Evolutionary conservation across 2,797 vertebrate species (phyloP).

Genomic region (Anableps anableps): DNA sequence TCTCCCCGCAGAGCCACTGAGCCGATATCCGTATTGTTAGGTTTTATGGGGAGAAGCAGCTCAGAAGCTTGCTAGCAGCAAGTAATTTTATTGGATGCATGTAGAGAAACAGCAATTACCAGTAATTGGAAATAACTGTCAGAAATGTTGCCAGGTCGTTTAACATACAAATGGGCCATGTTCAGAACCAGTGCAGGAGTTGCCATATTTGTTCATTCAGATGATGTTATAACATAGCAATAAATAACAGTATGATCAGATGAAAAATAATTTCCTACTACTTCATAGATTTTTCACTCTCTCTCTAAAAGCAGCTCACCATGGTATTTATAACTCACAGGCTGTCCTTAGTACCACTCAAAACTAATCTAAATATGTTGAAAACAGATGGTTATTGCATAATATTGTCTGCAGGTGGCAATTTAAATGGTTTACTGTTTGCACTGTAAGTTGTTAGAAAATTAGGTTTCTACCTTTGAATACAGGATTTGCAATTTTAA

Average conservation of each 20-base stretch:
- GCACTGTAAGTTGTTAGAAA: neutral
- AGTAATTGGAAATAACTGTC: conserved; percentile 38
- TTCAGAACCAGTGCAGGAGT: conserved; percentile 8
- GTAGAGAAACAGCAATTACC: conserved; percentile 38
- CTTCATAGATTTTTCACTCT: neutral
- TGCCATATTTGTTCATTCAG: conserved; percentile 17
- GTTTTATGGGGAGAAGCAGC: conserved; percentile 34
- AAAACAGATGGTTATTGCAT: neutral
- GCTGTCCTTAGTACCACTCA: neutral
- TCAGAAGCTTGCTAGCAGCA: conserved; percentile 18
- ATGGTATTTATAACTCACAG: neutral
- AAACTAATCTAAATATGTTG: neutral
- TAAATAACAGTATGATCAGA: neutral
- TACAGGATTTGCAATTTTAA: neutral
- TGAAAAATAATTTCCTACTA: neutral
- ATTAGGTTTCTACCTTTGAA: neutral
- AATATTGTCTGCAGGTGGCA: neutral
- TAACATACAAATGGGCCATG: neutral
- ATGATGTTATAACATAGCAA: conserved; percentile 4
- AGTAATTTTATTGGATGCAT: conserved; percentile 45
- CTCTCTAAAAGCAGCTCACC: neutral
- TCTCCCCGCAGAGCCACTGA: conserved; percentile 35
- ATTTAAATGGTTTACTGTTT: neutral
- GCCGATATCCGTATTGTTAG: conserved; percentile 31
- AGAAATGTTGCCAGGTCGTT: conserved; percentile 3